A percentile compares a stretch with the other conserved stretches of the same genome.
Conservation (phyloP, 2,888 invertebrate genomes). For the Diogma glabrata region DNA sequence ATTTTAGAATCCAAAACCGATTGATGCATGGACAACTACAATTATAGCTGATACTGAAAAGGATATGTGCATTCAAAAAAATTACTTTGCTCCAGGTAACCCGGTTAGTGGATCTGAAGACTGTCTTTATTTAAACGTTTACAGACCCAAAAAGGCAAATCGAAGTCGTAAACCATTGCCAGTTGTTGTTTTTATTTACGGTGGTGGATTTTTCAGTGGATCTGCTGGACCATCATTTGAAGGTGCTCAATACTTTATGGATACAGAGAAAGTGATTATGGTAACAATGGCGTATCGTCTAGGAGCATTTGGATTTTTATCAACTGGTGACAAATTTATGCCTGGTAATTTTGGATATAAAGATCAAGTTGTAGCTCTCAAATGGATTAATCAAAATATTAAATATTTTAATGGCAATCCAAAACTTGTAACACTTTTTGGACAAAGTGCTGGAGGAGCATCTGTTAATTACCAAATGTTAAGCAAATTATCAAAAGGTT, state of each 20-base stretch:
- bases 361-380: neutral
- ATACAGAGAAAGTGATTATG: constrained; percentile 31
- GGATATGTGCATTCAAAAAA: constrained; percentile 37
- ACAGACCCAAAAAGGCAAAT: neutral
- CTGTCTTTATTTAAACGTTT: neutral
- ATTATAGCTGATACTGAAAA: neutral
- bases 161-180: constrained; percentile 25
- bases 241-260: constrained; percentile 39
- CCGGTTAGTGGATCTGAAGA: neutral
- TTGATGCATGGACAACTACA: constrained; percentile 35
- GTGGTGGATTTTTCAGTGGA: neutral
- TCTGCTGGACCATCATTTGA: constrained; percentile 16
- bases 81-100: constrained; percentile 27
- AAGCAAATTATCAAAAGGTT: constrained; percentile 24
- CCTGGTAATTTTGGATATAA: constrained; percentile 3
- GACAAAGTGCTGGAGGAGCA: constrained; percentile 25
- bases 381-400: neutral
- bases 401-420: neutral
- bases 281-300: constrained; percentile 34
- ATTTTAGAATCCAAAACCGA: constrained; percentile 49
- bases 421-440: neutral
- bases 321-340: neutral
- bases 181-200: neutral
- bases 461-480: constrained; percentile 30
- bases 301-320: constrained; percentile 23